Evolutionary conservation across 2,113 vertebrate species (phyloP).

Genomic region (Gorilla gorilla): DNA sequence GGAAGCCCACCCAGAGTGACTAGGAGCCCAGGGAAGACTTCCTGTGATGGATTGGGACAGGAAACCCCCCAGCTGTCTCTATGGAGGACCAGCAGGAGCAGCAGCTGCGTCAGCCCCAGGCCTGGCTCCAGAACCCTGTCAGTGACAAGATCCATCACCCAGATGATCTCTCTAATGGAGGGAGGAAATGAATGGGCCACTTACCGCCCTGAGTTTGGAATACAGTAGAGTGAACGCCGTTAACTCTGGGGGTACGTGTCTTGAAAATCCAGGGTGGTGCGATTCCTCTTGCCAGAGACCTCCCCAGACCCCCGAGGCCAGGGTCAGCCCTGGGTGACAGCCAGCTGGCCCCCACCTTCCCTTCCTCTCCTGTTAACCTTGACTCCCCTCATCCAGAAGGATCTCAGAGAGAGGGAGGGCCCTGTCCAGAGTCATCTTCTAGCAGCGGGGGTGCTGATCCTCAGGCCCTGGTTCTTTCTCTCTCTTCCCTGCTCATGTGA

Average conservation of each 20-base stretch:
- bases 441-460: not conserved
- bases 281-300: not conserved
- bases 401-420: not conserved
- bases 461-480: not conserved
- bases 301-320: not conserved
- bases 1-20: not conserved
- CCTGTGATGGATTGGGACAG: not conserved
- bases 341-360: not conserved
- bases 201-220: not conserved
- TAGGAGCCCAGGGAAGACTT: not conserved
- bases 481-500: not conserved
- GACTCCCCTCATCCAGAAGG: not conserved
- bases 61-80: not conserved
- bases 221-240: slow-evolving; percentile 32
- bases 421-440: too few relatives aligned
- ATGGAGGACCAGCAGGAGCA: not conserved
- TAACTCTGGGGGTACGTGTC: not conserved
- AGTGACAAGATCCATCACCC: slow-evolving; percentile 44
- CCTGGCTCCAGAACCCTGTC: not conserved
- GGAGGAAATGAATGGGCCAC: slow-evolving; percentile 56
- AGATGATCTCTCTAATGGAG: not conserved
- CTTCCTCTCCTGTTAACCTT: not conserved
- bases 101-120: not conserved
- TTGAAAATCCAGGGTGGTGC: not conserved
- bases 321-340: not conserved